Base-by-base conservation (phyloP, 1,140 invertebrate genomes). In the Drosophila neocordata region DNA sequence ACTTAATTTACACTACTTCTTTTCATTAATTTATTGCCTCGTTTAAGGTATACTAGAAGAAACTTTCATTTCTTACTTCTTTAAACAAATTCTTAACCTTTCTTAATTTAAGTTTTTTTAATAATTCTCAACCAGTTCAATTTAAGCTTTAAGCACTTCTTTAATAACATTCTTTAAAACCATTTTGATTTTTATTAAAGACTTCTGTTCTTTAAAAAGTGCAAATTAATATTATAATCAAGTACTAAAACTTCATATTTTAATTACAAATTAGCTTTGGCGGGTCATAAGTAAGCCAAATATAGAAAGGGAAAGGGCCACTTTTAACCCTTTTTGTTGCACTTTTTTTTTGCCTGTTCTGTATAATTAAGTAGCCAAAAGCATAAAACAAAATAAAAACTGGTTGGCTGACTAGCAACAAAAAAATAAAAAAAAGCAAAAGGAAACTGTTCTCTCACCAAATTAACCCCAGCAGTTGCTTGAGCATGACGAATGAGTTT, bases 401-500 rank as follows among this genome's bases (percentile, higher is more conserved):
- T 70, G 78, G 67, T 73, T 77, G 44, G 64, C 64, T 83, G 79
- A 72, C 72, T 75, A 65, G 65, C 62, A 63, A 70, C 15, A 48
- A 77, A 75, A 44, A 51, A 35, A 15, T 22, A 15, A 52, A 69
- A 60, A 48, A 24, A 20, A 8, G 15, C 13, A 62, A 34, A 31
- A 9, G 15, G 57, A n/a, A 60, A 38, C 64, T 65, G 51, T 27
- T 51, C 58, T 55, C 48, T 73, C 70, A 62, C 55, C 61, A 31
- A 60, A 51, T 63, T 63, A 65, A 70, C 48, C 77, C 82, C 34
- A 64, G 63, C 34, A 64, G 63, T 71, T 55, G 68, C 59, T 70
- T 69, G 65, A 76, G 64, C 83, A 88, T 85, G 82, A 85, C 82
- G 82, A 88, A 85, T 82, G 82, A 70, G 70, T 60, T 60, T 38